A percentile compares a stretch with the other conserved stretches of the same genome.
phyloP scores from a whole-genome alignment of 92 coral and sea anemone genomes.

The Porites evermanni region DNA sequence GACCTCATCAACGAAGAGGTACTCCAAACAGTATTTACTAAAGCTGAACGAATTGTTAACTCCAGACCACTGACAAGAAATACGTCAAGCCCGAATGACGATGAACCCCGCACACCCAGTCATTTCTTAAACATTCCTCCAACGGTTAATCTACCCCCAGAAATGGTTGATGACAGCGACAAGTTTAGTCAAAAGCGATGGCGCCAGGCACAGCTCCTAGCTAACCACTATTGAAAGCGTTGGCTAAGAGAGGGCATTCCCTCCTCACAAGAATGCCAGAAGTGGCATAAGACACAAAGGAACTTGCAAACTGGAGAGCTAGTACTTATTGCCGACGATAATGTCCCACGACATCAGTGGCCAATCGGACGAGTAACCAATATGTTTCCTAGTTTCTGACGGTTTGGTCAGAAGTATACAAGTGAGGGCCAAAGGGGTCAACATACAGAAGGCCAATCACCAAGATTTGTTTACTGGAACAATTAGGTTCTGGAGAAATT shows the following conservation, averaged over 20 bases:
- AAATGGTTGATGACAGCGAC: conserved; percentile 43
- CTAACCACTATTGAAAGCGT: conserved; percentile 15
- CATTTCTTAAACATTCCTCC: conserved; percentile 46
- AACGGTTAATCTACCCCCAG: conserved; percentile 51
- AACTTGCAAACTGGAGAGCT: conserved; percentile 42
- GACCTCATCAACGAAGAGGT: conserved; percentile 59
- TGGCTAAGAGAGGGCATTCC: conserved; percentile 65
- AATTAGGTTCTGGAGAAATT: too few species aligned
- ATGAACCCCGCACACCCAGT: conserved; percentile 34
- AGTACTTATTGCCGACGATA: conserved; percentile 63
- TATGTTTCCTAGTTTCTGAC: conserved; percentile 39
- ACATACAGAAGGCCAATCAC: too few species aligned
- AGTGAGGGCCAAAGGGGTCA: too few species aligned
- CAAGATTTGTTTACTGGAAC: too few species aligned
- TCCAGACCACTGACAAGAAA: conserved; percentile 63
- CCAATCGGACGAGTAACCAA: conserved; percentile 4
- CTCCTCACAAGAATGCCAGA: conserved; percentile 48
- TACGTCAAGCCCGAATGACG: conserved; percentile 42
- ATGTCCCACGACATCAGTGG: conserved; percentile 38
- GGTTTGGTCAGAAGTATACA: not conserved
- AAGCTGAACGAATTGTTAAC: conserved; percentile 69
- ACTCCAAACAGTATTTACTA: conserved; percentile 63
- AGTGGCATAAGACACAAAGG: conserved; percentile 52
- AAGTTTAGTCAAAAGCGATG: conserved; percentile 60
- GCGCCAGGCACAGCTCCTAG: conserved; percentile 67